Percentiles rank a stretch among this genome's conserved stretches.
phyloP scores from a whole-genome alignment of 2,888 invertebrate genomes.

The Xestobium rufovillosum region DNA sequence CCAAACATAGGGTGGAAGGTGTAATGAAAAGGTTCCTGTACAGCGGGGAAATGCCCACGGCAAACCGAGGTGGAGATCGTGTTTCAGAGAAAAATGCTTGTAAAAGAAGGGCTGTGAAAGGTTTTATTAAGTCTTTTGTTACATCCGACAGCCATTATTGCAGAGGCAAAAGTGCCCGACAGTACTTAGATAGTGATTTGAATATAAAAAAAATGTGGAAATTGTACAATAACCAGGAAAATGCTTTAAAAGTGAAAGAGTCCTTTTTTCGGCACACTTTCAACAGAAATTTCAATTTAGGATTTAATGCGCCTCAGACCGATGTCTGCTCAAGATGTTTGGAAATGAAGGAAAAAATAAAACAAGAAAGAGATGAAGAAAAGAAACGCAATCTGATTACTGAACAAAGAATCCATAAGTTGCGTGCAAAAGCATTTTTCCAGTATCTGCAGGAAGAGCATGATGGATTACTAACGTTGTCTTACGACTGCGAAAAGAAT shows the following conservation, averaged over 20 bases:
- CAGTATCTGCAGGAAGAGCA: background rate
- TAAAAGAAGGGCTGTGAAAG: background rate
- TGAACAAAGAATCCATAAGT: background rate
- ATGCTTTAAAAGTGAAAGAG: background rate
- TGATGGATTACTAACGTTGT: background rate
- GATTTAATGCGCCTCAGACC: no score
- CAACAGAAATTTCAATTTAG: background rate
- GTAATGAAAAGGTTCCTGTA: conserved; percentile 1
- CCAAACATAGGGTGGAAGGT: conserved; percentile 1
- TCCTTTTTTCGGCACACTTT: background rate
- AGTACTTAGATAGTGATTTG: conserved; percentile 20
- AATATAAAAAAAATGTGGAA: conserved; percentile 19
- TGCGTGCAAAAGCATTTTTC: conserved; percentile 1
- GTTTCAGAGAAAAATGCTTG: background rate
- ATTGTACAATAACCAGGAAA: conserved; percentile 2
- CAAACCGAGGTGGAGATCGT: background rate
- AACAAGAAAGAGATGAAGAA: background rate
- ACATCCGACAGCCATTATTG: conserved; percentile 17
- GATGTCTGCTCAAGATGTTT: background rate
- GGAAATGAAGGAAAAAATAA: background rate
- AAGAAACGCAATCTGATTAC: background rate
- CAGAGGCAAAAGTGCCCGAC: conserved; percentile 8
- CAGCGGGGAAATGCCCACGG: background rate
- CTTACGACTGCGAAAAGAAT: conserved; percentile 17
- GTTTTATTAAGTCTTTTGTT: background rate